Conservation (phyloP, 2,797 vertebrate genomes). For the Myripristis murdjan region DNA sequence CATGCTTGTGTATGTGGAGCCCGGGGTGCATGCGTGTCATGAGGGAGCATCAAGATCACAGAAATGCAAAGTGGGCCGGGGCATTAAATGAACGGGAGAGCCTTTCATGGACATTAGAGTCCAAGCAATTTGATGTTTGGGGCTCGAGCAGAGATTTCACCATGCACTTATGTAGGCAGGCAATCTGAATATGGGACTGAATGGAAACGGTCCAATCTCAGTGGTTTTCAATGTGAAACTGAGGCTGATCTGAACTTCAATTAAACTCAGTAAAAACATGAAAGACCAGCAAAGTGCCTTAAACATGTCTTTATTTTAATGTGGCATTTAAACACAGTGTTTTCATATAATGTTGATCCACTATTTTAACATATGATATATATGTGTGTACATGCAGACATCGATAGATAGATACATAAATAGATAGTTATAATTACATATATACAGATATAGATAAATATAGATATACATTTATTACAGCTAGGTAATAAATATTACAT, state of each 20-base stretch:
- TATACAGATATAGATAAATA: no score
- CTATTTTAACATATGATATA: neutral
- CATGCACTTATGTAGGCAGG: conserved; percentile 55
- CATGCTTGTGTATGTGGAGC: conserved; percentile 48
- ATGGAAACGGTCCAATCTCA: conserved; percentile 62
- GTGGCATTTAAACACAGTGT: conserved; percentile 21
- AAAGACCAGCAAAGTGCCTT: conserved; percentile 58
- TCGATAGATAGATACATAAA: no score
- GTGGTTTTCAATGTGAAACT: conserved; percentile 70
- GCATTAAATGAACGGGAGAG: conserved; percentile 75
- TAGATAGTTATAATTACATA: no score
- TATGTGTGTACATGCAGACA: no score
- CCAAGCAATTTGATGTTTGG: conserved; percentile 54
- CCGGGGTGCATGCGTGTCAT: conserved; percentile 58
- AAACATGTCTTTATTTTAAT: conserved; percentile 41
- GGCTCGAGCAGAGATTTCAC: conserved; percentile 55
- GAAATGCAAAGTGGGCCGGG: conserved; percentile 74
- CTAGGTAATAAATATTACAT: no score
- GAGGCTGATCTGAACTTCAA: conserved; percentile 59
- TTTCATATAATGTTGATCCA: conserved; percentile 8
- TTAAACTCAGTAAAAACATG: conserved; percentile 55
- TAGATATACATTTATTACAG: no score
- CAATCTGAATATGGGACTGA: conserved; percentile 69
- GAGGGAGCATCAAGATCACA: conserved; percentile 56
- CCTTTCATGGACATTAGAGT: conserved; percentile 78